phyloP scores from a whole-genome alignment of 1,140 invertebrate genomes.

The Procambarus clarkii region DNA sequence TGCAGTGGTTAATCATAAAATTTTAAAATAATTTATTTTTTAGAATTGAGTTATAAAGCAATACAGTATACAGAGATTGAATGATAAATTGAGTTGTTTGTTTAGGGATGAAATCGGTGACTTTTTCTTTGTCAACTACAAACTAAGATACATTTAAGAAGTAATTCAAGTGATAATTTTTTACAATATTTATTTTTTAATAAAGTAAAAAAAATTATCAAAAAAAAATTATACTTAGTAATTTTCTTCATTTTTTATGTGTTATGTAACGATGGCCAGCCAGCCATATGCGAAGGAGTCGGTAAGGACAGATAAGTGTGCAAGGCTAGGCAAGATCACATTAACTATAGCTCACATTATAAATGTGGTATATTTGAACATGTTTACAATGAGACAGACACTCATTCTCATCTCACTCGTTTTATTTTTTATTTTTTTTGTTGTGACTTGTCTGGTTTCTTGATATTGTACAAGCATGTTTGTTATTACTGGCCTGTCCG shows the following conservation, averaged over 20 bases:
- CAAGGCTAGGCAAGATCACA: background rate
- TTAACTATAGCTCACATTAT: background rate
- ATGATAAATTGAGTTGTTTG: background rate
- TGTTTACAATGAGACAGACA: background rate
- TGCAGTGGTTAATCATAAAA: no score
- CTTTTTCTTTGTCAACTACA: no score
- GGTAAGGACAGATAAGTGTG: conserved; percentile 4
- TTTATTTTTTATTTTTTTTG: background rate
- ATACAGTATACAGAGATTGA: background rate
- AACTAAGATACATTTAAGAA: background rate
- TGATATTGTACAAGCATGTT: background rate
- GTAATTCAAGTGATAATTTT: background rate
- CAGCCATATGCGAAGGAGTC: conserved; percentile 28
- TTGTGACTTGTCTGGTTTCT: background rate
- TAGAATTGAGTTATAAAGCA: background rate
- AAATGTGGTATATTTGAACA: background rate
- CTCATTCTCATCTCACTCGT: no score
- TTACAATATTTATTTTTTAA: conserved; percentile 1
- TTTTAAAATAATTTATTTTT: background rate
- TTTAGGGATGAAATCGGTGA: no score
- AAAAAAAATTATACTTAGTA: background rate
- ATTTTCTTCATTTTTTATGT: background rate
- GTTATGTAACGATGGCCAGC: conserved; percentile 5
- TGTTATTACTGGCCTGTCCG: conserved; percentile 11
- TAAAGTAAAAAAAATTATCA: background rate